Conservation (phyloP, 2,888 invertebrate species). For the Caenorhabditis zanzibari region DNA sequence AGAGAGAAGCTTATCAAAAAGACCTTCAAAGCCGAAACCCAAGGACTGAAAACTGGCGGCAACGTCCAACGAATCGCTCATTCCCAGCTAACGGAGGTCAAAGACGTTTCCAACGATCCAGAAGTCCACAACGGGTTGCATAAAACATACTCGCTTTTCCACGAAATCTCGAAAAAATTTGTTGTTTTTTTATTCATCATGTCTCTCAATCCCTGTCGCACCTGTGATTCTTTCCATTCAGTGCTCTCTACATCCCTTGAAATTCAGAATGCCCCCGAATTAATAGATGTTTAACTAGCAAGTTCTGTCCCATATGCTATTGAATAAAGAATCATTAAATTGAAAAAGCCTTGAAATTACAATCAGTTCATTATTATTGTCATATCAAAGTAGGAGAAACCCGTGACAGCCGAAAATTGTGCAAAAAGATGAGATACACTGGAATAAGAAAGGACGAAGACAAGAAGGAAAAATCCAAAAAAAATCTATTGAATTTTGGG, state of each 20-base stretch:
- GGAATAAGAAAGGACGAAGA: slow-evolving; percentile 26
- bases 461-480: slow-evolving; percentile 20
- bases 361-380: slow-evolving; percentile 12
- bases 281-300: neutral
- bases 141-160: neutral
- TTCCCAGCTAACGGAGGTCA: neutral
- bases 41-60: slow-evolving; percentile 13
- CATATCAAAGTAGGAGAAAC: slow-evolving; percentile 23
- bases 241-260: too few relatives aligned
- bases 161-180: neutral
- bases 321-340: neutral
- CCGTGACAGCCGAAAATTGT: slow-evolving; percentile 42
- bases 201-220: slow-evolving; percentile 4
- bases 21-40: neutral
- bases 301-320: slow-evolving; percentile 11
- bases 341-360: neutral
- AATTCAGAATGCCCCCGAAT: neutral
- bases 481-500: slow-evolving; percentile 13
- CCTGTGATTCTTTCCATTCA: neutral
- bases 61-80: neutral
- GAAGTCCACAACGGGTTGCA: slow-evolving; percentile 12
- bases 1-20: slow-evolving; percentile 28
- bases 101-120: slow-evolving; percentile 12
- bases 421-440: slow-evolving; percentile 60
- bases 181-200: slow-evolving; percentile 1